Conservation (phyloP, 2,888 invertebrate genomes). For the Esperia sulphurella region DNA sequence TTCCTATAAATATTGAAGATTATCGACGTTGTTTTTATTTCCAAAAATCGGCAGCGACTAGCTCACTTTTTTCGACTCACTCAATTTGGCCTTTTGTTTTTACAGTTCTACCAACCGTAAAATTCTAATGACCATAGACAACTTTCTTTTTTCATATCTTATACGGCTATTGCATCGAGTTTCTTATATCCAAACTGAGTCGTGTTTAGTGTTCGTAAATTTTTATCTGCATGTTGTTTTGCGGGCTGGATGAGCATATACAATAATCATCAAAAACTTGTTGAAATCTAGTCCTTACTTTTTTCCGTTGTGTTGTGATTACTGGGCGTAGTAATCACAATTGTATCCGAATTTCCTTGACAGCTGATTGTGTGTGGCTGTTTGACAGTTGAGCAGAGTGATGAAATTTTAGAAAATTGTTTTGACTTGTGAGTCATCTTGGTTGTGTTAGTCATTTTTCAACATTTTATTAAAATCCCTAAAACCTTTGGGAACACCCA, state of each 20-base stretch:
- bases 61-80: constrained; percentile 46
- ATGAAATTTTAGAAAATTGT: constrained; percentile 3
- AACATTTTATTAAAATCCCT: not conserved
- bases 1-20: constrained; percentile 59
- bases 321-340: no score
- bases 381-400: no score
- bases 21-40: constrained; percentile 52
- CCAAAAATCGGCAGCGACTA: constrained; percentile 38
- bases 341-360: no score
- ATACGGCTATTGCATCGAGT: no score
- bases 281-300: no score
- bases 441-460: not conserved
- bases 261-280: no score
- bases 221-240: no score
- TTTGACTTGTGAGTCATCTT: constrained; percentile 24
- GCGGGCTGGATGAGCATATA: no score
- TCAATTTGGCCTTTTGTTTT: constrained; percentile 54
- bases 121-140: not conserved
- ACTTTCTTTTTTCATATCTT: not conserved
- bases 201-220: no score
- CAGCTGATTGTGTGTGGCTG: no score
- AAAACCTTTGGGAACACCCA: constrained; percentile 1
- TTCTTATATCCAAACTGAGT: no score
- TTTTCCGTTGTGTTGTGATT: no score
- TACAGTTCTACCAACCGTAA: constrained; percentile 4